phyloP scores from a whole-genome alignment of 2,113 vertebrate species.

The Hippocampus barbouri region DNA sequence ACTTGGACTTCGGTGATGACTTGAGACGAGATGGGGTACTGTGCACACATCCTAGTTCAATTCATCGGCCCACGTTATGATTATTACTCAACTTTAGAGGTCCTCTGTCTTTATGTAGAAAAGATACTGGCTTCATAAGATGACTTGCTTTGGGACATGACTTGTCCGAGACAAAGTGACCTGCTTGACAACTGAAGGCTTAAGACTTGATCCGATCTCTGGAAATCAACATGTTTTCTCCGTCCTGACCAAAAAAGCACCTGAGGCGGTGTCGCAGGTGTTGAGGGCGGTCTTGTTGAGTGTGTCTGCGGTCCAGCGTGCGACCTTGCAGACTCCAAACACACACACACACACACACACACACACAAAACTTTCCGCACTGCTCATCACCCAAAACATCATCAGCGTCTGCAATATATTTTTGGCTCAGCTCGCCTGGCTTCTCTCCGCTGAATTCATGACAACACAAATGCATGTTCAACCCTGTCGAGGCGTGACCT shows the following conservation, averaged over 20 bases:
- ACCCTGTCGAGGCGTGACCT: not conserved
- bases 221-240: not conserved
- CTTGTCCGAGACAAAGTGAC: too few relatives aligned
- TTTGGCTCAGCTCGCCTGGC: not conserved
- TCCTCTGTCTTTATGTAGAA: too few relatives aligned
- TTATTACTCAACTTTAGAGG: too few relatives aligned
- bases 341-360: not conserved
- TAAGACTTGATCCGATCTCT: not conserved
- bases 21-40: too few relatives aligned
- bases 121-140: too few relatives aligned
- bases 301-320: conserved; percentile 7
- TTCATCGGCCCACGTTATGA: too few relatives aligned
- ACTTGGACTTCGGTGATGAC: too few relatives aligned
- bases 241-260: not conserved
- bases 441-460: not conserved
- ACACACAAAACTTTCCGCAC: not conserved
- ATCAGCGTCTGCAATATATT: not conserved
- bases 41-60: too few relatives aligned
- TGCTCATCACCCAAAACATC: not conserved
- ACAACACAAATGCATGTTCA: not conserved
- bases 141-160: too few relatives aligned
- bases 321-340: conserved; percentile 10
- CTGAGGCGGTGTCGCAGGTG: conserved; percentile 10
- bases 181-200: not conserved
- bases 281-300: not conserved